Evolutionary conservation across 2,888 invertebrate genomes (phyloP).

Genomic region (Tipula lateralis): DNA sequence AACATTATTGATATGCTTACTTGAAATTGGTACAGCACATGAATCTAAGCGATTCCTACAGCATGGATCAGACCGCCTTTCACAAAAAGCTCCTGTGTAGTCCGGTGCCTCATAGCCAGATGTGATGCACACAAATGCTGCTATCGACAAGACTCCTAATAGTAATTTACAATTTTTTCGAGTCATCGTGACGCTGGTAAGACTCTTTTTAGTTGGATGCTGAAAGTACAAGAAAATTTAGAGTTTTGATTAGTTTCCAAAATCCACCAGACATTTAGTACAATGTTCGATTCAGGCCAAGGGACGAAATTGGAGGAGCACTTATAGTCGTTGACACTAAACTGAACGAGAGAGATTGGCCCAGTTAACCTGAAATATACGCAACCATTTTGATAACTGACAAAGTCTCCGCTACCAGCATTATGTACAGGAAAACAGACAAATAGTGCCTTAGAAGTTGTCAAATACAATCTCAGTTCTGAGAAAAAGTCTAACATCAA

Average conservation of each 20-base stretch:
- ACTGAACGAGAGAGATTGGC: no score
- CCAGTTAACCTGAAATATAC: no score
- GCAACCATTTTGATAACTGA: no score
- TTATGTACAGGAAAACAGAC: no score
- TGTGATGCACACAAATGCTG: not conserved
- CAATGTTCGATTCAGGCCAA: no score
- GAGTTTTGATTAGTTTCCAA: not conserved
- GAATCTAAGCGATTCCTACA: slow-evolving; percentile 72
- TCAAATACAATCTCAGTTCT: no score
- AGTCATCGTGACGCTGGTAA: not conserved
- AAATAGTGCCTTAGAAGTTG: no score
- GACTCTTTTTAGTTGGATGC: not conserved
- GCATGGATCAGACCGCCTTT: slow-evolving; percentile 52
- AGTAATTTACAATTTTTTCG: not conserved
- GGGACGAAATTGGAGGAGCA: no score
- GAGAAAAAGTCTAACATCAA: no score
- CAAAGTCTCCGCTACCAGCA: no score
- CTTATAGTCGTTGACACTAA: no score
- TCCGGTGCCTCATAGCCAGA: slow-evolving; percentile 36
- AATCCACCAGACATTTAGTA: no score
- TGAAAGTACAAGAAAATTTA: not conserved
- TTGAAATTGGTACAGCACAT: slow-evolving; percentile 74
- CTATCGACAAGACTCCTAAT: not conserved
- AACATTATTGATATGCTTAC: slow-evolving; percentile 47
- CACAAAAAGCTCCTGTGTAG: slow-evolving; percentile 47